Evolutionary conservation across 2,888 invertebrate species (phyloP).

Genomic region (Euphydryas editha): DNA sequence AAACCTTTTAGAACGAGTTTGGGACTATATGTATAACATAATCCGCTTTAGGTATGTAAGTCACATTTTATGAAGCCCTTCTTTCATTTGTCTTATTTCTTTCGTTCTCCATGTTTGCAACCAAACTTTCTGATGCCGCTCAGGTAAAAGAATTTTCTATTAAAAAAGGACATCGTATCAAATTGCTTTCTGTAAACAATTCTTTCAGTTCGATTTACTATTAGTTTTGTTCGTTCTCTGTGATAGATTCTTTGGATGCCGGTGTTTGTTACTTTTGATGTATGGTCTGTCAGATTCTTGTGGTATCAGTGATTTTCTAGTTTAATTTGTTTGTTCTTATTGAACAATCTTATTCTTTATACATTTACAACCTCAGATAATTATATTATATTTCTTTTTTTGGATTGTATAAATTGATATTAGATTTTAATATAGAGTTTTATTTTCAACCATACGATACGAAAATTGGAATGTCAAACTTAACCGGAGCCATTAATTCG

Average conservation of each 20-base stretch:
- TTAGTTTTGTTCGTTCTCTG: slow-evolving; percentile 59
- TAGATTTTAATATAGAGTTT: not conserved
- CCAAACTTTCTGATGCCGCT: slow-evolving; percentile 60
- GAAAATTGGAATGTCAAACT: slow-evolving; percentile 44
- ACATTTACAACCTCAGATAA: not conserved
- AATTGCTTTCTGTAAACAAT: slow-evolving; percentile 73
- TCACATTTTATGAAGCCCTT: slow-evolving; percentile 38
- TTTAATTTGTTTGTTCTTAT: not conserved
- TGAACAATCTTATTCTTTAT: not conserved
- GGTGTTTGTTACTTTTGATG: slow-evolving; percentile 13
- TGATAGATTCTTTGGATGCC: slow-evolving; percentile 35
- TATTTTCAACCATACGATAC: slow-evolving; percentile 14
- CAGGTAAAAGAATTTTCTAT: slow-evolving; percentile 74
- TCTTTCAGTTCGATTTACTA: slow-evolving; percentile 62
- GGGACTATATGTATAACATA: not conserved
- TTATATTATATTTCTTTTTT: no score
- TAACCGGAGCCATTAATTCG: slow-evolving; percentile 46
- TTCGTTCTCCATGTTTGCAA: slow-evolving; percentile 63
- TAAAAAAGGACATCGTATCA: slow-evolving; percentile 72
- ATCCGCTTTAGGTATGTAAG: slow-evolving; percentile 33
- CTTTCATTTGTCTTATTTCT: slow-evolving; percentile 72
- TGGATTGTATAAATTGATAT: not conserved
- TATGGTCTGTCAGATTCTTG: slow-evolving; percentile 8
- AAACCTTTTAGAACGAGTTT: slow-evolving; percentile 2
- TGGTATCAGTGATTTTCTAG: slow-evolving; percentile 3